Base-by-base conservation (phyloP, 2,797 vertebrate genomes). In the Eremophila alpestris region DNA sequence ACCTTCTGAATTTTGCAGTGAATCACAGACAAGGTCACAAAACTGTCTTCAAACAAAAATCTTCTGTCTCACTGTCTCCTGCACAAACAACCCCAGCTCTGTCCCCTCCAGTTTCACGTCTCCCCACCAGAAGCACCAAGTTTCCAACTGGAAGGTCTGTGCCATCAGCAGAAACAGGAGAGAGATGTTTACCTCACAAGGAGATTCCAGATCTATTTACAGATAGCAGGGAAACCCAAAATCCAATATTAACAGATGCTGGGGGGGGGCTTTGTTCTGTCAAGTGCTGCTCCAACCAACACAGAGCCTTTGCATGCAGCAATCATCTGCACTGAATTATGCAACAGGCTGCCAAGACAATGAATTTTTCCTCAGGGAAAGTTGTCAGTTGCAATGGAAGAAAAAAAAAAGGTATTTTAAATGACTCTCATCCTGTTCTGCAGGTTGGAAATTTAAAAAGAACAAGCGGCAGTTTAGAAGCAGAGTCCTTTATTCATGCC, bases 11-110 rank as follows among this genome's bases (percentile, higher is more conserved):
- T 7, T 79, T 2, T 55, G 24, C 59, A 73, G 6, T 21, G 38
- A 69, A 51, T 19, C 54, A 15, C 18, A 67, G 11, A 2, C 38
- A 27, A 22, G 18, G 7, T 8, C 21, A 71, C 11, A 11, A 17
- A 56, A 29, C 58, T n/a, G n/a, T n/a, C n/a, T n/a, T n/a, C n/a
- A n/a, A n/a, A n/a, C n/a, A n/a, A n/a, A n/a, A n/a, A 18, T 7
- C 5, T 34, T 10, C 4, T 11, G 2, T 8, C 9, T 65, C 14
- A 3, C 22, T 8, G 0, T 18, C 16, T 46, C 1, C 1, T 15
- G 64, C 56, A n/a, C 55, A 8, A 21, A 21, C 11, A 26, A 5
- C 23, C 7, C 12, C 51, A 43, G 4, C 29, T 40, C 52, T 18
- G 32, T 7, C 40, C 29, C 26, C 20, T 54, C 8, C 0, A 30